phyloP scores from a whole-genome alignment of 2,888 invertebrate genomes.

The Campoplex capitator region DNA sequence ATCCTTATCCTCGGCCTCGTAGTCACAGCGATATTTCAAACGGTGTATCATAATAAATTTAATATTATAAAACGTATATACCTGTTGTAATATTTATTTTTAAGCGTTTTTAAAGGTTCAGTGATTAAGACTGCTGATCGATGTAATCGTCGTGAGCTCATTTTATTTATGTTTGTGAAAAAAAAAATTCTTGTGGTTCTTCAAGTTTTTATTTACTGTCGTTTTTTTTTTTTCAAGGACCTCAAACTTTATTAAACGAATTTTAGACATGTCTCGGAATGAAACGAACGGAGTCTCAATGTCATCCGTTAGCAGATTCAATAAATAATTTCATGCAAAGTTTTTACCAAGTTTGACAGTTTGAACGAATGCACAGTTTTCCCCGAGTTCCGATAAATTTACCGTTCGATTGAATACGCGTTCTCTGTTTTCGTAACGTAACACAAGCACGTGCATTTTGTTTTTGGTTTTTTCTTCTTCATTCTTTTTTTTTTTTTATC shows the following conservation, averaged over 20 bases:
- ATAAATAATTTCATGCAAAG: slow-evolving; percentile 4
- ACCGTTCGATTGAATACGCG: slow-evolving; percentile 2
- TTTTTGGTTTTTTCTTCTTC: not conserved
- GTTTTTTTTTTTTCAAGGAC: not conserved
- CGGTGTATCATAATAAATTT: not conserved
- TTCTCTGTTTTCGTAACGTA: slow-evolving; percentile 6
- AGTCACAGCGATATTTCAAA: slow-evolving; percentile 17
- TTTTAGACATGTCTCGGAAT: not conserved
- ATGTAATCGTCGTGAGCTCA: not conserved
- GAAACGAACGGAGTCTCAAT: not conserved
- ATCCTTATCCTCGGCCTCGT: not conserved
- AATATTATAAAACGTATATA: not conserved
- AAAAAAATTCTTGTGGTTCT: not conserved
- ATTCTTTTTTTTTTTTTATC: not conserved
- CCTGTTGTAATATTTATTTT: not conserved
- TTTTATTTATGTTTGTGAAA: not conserved
- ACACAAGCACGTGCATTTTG: slow-evolving; percentile 8
- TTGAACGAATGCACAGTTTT: not conserved
- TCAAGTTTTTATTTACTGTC: not conserved
- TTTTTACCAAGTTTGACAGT: not conserved
- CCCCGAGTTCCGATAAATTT: not conserved
- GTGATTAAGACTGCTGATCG: not conserved
- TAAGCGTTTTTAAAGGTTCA: not conserved
- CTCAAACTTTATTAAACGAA: not conserved
- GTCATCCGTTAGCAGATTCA: not conserved